phyloP scores from a whole-genome alignment of 2,113 vertebrate species.

The Macroglossus sobrinus region DNA sequence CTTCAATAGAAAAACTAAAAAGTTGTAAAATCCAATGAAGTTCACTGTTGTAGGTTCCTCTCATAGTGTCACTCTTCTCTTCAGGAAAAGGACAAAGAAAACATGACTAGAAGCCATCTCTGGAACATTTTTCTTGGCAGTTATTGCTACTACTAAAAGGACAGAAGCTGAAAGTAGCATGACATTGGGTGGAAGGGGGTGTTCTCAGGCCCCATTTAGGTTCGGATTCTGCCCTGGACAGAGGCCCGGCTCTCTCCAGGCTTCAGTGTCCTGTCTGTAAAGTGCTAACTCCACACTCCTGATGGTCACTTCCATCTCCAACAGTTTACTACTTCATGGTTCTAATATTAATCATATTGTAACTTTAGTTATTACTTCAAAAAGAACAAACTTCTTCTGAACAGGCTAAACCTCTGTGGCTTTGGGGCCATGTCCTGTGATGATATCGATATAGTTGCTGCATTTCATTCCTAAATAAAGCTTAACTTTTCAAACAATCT shows the following conservation, averaged over 20 bases:
- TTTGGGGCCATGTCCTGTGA: background rate
- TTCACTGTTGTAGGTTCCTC: background rate
- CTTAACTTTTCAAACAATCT: background rate
- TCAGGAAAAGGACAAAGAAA: background rate
- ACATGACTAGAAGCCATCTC: background rate
- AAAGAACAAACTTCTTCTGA: background rate
- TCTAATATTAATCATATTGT: background rate
- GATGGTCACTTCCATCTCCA: background rate
- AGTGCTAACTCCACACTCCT: background rate
- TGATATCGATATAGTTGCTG: no score
- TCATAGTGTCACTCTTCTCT: background rate
- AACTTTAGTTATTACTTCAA: background rate
- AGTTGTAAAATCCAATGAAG: background rate
- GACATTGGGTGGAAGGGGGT: rapidly evolving
- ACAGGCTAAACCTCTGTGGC: background rate
- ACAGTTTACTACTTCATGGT: background rate
- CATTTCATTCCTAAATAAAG: background rate
- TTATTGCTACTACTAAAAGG: background rate
- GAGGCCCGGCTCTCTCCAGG: background rate
- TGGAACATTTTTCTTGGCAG: background rate
- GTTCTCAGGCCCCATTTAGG: background rate
- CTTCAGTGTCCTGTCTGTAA: background rate
- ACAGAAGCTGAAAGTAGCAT: background rate
- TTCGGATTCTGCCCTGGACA: background rate
- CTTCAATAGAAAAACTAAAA: background rate